Evolutionary conservation across 2,113 vertebrate genomes (phyloP).

Genomic region (Lophochroa leadbeateri): DNA sequence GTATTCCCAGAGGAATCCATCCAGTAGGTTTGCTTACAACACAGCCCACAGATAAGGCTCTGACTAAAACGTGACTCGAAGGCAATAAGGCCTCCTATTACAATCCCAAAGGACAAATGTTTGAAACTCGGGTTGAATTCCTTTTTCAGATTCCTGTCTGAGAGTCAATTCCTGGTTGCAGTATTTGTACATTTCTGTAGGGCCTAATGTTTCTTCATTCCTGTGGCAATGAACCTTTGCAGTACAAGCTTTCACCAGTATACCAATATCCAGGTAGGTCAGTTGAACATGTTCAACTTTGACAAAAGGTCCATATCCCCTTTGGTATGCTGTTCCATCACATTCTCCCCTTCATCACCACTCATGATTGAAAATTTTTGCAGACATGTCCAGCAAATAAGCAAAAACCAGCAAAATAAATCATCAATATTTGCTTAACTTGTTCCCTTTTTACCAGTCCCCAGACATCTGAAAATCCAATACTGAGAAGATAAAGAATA

Average conservation of each 20-base stretch:
- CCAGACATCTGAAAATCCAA: neutral
- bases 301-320: neutral
- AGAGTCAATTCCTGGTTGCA: conserved; percentile 14
- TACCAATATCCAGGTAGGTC: conserved; percentile 23
- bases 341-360: neutral
- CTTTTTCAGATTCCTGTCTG: neutral
- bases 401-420: neutral
- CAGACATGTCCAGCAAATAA: neutral
- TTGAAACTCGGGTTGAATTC: conserved; percentile 31
- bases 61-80: conserved; percentile 1
- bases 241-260: conserved; percentile 29
- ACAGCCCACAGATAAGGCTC: neutral
- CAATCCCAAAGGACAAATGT: conserved; percentile 28
- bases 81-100: neutral
- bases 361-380: neutral
- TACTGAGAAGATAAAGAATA: neutral
- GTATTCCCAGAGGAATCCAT: neutral
- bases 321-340: neutral
- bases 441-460: neutral
- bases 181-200: conserved; percentile 28
- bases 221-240: conserved; percentile 15
- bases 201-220: conserved; percentile 7
- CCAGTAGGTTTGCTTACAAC: neutral
- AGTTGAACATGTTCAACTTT: neutral
- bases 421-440: neutral